Evolutionary conservation across 2,797 vertebrate species (phyloP), one percentile per base, ranked within the genome.

Genomic region (Pteropus rufus): DNA sequence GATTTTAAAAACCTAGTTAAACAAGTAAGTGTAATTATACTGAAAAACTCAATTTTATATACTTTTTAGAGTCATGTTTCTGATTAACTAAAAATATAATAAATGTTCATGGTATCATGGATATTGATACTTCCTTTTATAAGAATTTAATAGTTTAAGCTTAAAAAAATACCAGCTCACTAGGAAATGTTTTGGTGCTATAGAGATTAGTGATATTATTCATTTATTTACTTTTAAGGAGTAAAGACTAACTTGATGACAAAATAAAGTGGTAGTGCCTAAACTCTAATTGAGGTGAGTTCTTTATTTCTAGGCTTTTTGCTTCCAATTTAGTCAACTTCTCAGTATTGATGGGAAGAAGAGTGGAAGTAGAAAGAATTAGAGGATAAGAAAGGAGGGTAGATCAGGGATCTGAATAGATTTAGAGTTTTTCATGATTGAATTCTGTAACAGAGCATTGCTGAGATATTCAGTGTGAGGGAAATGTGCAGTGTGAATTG

Each of bases 71-170:
- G 0, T 75, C 65, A 39, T 58, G 36, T 94, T 97, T 76, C 62
- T 95, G 60, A 82, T 60, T 77, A 77, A 79, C 23, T 60, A 87
- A 91, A 96, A 95, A 58, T 75, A 21, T 75, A 81, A 31, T 89
- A 80, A 80, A 26, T 92, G 49, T 91, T 96, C 60, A 65, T 69
- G 46, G n/a, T 88, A 44, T 49, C 3, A 76, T 96, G 39, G 70
- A 49, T 82, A 64, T 81, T 24, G 26, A 34, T 92, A 41, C 21
- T 75, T 94, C 34, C 70, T 89, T 96, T 90, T 39, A 86, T 90
- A 93, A 75, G 29, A 90, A 82, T 81, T 10, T 9, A 31, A 1
- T 85, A 85, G 58, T 84, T 96, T 82, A 77, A 91, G 18, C 21
- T 84, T 73, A 62, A 75, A 64, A 54, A 82, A 79, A 73, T 64